Conservation (phyloP, 2,888 invertebrate genomes). For the Anodontia alba region DNA sequence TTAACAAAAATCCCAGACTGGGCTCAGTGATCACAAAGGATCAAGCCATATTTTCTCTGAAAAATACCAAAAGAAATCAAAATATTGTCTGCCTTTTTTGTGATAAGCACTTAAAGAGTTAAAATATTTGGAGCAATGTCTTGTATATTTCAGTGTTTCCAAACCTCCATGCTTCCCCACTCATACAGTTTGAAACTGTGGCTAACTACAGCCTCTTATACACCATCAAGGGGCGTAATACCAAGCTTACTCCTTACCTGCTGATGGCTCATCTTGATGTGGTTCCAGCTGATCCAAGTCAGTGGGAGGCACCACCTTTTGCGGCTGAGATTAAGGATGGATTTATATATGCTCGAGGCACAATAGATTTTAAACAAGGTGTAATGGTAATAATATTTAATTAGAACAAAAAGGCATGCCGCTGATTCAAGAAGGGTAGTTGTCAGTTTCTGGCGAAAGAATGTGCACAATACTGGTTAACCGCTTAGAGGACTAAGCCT, state of each 20-base stretch:
- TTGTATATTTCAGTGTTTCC: conserved; percentile 78
- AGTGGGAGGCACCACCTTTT: conserved; percentile 85
- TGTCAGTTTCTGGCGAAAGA: too few relatives aligned
- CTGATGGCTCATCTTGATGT: conserved; percentile 86
- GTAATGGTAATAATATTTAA: conserved; percentile 84
- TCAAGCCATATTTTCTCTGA: too few relatives aligned
- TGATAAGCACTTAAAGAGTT: too few relatives aligned
- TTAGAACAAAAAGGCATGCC: too few relatives aligned
- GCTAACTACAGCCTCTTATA: conserved; percentile 85
- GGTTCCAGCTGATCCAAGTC: conserved; percentile 84
- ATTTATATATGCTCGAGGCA: conserved; percentile 86
- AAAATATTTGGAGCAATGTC: too few relatives aligned
- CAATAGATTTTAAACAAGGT: conserved; percentile 86
- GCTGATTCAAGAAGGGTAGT: too few relatives aligned
- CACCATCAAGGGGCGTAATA: conserved; percentile 83
- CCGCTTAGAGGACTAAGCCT: too few relatives aligned
- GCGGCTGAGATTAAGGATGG: conserved; percentile 84
- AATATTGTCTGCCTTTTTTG: too few relatives aligned
- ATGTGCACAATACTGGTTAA: too few relatives aligned
- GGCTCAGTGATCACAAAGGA: too few relatives aligned
- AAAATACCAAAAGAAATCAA: too few relatives aligned
- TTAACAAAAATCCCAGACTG: too few relatives aligned
- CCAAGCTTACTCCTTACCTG: conserved; percentile 85
- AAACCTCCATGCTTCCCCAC: conserved; percentile 70
- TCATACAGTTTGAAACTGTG: conserved; percentile 77